Base-by-base conservation (phyloP, 2,888 invertebrate genomes). In the Dryocosmus kuriphilus region DNA sequence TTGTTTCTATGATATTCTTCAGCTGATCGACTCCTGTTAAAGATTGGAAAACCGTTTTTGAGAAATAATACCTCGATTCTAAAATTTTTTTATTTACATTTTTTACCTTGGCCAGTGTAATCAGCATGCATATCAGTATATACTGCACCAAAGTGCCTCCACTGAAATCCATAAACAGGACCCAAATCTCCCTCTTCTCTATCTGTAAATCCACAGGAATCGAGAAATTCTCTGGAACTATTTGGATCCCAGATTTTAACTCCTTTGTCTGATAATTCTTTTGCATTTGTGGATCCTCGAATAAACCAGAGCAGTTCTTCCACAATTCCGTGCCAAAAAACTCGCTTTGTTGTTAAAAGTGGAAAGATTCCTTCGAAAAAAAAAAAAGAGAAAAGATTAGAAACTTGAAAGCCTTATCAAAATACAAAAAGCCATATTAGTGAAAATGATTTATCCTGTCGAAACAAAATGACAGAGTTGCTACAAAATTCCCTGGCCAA, bases 181-280 rank as follows among this genome's bases (percentile, higher is more conserved):
- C 99, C 99, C 63, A 99, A 93, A 92, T 99, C 99, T 78, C 98
- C 98, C 93, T 97, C 98, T 90, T 96, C 96, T 76, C 98, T 93
- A 71, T 98, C 94, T 0, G 91, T 93, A 79, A 99, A 95, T 9
- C 98, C 99, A 32, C 95, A 92, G 55, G 95, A 95, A 90, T 98
- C 97, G n/a, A 99, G 93, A 90, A 97, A 99, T 79, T 94, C 94
- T 75, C 97, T 93, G 0, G 97, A 97, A 81, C 98, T 98, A 91
- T 99, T 99, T 0, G 96, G 96, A 93, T 99, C 98, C 99, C 99
- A 99, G 87, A 99, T 99, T 85, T 95, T 96, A 7, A 99, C 95
- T 63, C 94, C 94, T 91, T 96, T 97, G 0, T 94, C 94, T 75
- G 95, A 93, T 65, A 99, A 92, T 76, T 95, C 94, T 87, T 96